phyloP scores from a whole-genome alignment of 2,888 invertebrate genomes.

The Pristionchus mayeri region DNA sequence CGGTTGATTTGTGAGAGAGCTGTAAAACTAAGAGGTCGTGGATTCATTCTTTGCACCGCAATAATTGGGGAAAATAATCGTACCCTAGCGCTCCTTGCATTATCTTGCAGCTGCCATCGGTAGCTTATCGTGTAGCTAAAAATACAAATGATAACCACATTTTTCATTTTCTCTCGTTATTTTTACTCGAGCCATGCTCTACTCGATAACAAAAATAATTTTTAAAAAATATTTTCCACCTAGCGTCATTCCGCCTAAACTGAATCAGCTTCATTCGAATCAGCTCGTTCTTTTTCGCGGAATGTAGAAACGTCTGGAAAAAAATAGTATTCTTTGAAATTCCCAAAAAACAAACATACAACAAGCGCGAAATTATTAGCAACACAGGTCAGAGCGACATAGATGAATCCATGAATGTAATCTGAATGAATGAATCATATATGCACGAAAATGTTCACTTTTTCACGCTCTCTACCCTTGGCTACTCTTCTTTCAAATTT shows the following conservation, averaged over 20 bases:
- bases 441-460: background rate
- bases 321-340: too few relatives aligned
- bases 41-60: too few relatives aligned
- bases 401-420: slow-evolving; percentile 26
- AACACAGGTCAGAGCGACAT: background rate
- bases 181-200: too few relatives aligned
- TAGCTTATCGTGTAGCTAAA: slow-evolving; percentile 24
- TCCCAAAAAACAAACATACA: too few relatives aligned
- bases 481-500: too few relatives aligned
- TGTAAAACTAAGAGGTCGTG: too few relatives aligned
- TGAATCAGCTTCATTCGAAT: background rate
- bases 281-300: background rate
- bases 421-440: background rate
- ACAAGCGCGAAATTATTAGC: background rate
- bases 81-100: background rate
- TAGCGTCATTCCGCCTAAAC: background rate
- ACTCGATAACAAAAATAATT: too few relatives aligned
- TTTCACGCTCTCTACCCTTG: too few relatives aligned
- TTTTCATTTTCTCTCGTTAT: too few relatives aligned
- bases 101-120: slow-evolving; percentile 1
- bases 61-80: background rate
- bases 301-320: background rate
- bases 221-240: background rate
- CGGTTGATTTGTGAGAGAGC: too few relatives aligned
- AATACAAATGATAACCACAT: background rate